phyloP scores from a whole-genome alignment of 2,888 invertebrate genomes.

The Calephelis perditalis region DNA sequence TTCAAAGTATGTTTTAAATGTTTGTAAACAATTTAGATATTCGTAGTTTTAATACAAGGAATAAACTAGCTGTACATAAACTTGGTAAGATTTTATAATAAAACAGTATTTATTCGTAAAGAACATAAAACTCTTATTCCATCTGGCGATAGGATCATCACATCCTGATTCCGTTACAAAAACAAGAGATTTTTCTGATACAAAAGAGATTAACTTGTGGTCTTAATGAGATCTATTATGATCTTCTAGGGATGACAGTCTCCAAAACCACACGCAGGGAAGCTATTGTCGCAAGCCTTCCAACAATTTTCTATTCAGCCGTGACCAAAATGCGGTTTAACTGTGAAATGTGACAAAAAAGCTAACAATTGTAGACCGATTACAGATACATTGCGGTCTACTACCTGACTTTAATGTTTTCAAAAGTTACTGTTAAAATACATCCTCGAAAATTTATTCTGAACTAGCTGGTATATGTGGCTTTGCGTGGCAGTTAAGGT shows the following conservation, averaged over 20 bases:
- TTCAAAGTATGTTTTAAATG: no score
- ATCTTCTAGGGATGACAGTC: neutral
- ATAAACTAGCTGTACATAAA: no score
- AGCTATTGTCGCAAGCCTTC: slow-evolving; percentile 34
- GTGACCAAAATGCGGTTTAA: slow-evolving; percentile 36
- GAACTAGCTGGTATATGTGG: no score
- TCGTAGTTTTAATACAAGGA: no score
- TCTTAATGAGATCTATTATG: neutral
- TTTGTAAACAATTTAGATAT: no score
- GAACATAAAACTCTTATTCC: neutral
- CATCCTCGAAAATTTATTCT: no score
- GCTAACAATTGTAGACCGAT: no score
- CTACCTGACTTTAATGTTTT: slow-evolving; percentile 6
- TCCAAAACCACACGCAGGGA: neutral
- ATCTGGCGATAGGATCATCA: slow-evolving; percentile 5
- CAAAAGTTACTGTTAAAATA: neutral
- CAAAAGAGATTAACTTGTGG: neutral
- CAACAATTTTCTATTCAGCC: slow-evolving; percentile 53
- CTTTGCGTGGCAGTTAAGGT: no score
- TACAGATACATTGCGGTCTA: slow-evolving; percentile 1
- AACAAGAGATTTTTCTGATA: slow-evolving; percentile 32
- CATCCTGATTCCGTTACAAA: slow-evolving; percentile 52
- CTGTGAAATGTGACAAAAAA: slow-evolving; percentile 67
- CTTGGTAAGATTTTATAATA: no score
- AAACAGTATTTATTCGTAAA: no score